Base-by-base conservation (phyloP, 2,888 invertebrate species). In the Trichacis sp. region DNA sequence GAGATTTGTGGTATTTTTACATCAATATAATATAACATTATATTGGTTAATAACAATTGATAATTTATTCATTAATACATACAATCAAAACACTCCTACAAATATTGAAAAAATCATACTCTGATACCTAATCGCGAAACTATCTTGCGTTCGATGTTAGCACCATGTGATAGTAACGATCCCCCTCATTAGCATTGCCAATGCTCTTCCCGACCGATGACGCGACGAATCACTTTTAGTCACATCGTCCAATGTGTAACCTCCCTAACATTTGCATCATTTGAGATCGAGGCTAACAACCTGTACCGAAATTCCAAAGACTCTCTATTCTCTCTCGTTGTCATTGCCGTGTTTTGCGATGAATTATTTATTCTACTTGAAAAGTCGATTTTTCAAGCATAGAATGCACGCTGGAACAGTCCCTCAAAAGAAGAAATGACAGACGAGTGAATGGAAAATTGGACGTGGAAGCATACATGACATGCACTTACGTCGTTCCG, bases 181-280 rank as follows among this genome's bases (percentile, higher is more conserved):
- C 76, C 73, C 55, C 63, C 77, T 79, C 78, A 81, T 82, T 82
- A 82, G 81, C 82, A 81, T 77, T 82, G 82, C 82, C 80, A 81
- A 82, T 82, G 80, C 75, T 77, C 73, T 75, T 79, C 81, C 77
- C 81, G 80, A 77, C 78, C 77, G 81, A 82, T 79, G 82, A 80
- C 77, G 70, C 77, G 73, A 64, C 74, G 73, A 76, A 78, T 78
- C 75, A 74, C 77, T 70, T 64, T 68, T 65, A 71, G 71, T 55
- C 64, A 54, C 61, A 61, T 61, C 60, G 52, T 54, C 54, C 63
- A 54, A 62, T 49, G 53, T 62, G 53, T 51, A 49, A 62, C 47
- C 52, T 47, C 52, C 24, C 3, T 24, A 62, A 58, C 53, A 59
- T 68, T 68, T 62, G 50, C 40, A 56, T 53, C 56, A 62, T 53